Conservation (phyloP, 2,113 vertebrate genomes). For the Heptranchias perlo region DNA sequence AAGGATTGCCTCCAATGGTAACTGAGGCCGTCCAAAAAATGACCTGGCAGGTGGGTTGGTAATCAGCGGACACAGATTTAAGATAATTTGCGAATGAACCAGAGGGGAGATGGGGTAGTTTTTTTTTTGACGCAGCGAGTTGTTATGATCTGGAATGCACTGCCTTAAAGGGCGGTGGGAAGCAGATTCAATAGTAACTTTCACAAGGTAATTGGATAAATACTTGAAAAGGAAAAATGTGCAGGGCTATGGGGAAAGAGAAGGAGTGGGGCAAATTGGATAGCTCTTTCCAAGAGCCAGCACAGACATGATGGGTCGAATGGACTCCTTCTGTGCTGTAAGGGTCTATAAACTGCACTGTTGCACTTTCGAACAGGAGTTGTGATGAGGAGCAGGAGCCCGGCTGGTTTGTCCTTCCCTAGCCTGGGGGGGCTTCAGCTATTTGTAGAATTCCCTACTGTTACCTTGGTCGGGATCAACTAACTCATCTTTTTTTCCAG, state of each 20-base stretch:
- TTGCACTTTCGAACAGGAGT: background rate
- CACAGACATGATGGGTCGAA: background rate
- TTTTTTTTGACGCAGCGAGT: background rate
- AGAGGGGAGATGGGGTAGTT: too few species aligned
- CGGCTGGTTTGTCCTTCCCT: too few species aligned
- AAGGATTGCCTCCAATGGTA: too few species aligned
- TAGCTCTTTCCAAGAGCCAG: background rate
- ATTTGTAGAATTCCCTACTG: background rate
- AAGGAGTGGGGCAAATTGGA: background rate
- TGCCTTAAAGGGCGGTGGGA: background rate
- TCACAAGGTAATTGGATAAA: background rate
- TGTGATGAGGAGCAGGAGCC: background rate
- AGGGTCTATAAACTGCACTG: background rate
- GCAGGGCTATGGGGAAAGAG: too few species aligned
- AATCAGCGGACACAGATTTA: too few species aligned
- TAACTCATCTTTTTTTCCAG: background rate
- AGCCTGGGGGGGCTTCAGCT: background rate
- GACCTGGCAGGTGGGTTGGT: too few species aligned
- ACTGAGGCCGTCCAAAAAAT: too few species aligned
- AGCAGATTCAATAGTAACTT: background rate
- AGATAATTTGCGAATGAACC: too few species aligned
- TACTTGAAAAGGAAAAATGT: background rate
- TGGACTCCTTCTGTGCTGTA: background rate
- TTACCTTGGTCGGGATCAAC: background rate
- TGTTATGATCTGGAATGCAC: background rate